These are phyloP conservation scores for Larimichthys crocea DNA, from an alignment of 2,113 vertebrate genomes.

Conservation along the genomic window DNA sequence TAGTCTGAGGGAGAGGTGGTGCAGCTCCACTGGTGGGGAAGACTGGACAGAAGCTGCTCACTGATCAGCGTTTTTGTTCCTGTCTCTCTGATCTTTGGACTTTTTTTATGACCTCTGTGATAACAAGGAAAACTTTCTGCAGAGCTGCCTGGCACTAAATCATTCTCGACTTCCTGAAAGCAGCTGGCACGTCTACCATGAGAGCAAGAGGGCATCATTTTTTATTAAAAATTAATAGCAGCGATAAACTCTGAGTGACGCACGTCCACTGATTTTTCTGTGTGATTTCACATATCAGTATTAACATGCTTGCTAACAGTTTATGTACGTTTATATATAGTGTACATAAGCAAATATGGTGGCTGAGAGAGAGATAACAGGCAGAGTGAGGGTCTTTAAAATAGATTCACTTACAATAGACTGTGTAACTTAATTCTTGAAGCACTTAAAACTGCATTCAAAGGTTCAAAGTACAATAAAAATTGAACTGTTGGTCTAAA, in stretches of 20 bases:
- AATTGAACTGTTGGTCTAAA: too few relatives aligned
- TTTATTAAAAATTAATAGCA: conserved; percentile 9
- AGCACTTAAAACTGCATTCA: not conserved
- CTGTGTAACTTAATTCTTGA: not conserved
- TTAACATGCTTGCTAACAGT: not conserved
- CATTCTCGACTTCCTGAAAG: not conserved
- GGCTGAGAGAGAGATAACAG: not conserved
- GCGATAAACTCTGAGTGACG: conserved; percentile 32
- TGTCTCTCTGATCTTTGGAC: conserved; percentile 65
- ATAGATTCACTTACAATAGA: not conserved
- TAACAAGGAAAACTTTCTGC: not conserved
- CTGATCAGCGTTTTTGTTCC: conserved; percentile 37
- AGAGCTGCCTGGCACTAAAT: not conserved
- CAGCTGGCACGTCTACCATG: accelerated
- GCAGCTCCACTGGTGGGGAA: conserved; percentile 42
- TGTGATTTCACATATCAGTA: not conserved
- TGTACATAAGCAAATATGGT: too few relatives aligned
- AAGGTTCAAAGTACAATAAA: too few relatives aligned
- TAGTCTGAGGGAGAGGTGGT: not conserved
- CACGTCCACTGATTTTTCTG: not conserved
- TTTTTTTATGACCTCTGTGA: conserved; percentile 37
- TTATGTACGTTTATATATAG: not conserved
- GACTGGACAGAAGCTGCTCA: conserved; percentile 40
- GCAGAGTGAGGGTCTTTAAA: not conserved
- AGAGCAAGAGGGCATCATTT: not conserved